phyloP scores from a whole-genome alignment of 2,888 invertebrate genomes.

The Thumatha senex region DNA sequence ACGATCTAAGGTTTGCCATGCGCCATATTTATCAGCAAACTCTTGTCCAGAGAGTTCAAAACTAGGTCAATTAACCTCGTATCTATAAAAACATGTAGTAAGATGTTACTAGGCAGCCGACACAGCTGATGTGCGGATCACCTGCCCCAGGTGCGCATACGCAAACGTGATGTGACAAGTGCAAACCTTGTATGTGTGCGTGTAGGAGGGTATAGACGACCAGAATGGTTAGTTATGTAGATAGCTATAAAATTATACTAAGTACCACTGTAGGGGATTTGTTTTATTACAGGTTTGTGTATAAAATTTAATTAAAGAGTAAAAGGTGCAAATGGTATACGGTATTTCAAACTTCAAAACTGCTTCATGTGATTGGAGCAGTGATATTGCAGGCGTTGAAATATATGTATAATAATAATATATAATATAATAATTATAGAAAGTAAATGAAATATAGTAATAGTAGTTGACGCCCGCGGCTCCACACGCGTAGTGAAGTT shows the following conservation, averaged over 20 bases:
- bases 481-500: too few relatives aligned
- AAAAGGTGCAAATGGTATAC: background rate
- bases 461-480: too few relatives aligned
- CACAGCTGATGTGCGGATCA: conserved; percentile 50
- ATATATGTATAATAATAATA: too few relatives aligned
- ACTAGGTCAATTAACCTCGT: conserved; percentile 32
- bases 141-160: conserved; percentile 54
- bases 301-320: background rate
- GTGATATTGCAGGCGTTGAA: too few relatives aligned
- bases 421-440: too few relatives aligned
- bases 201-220: conserved; percentile 21
- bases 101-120: conserved; percentile 27
- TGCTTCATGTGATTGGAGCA: too few relatives aligned
- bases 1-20: too few relatives aligned
- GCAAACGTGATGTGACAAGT: conserved; percentile 46
- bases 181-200: conserved; percentile 41
- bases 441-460: too few relatives aligned
- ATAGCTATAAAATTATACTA: background rate
- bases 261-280: background rate
- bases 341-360: too few relatives aligned
- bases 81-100: conserved; percentile 18
- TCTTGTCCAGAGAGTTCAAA: conserved; percentile 11
- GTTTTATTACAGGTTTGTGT: background rate
- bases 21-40: background rate
- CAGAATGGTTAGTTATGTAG: conserved; percentile 1